A percentile compares a stretch with the other conserved stretches of the same genome.
phyloP scores from a whole-genome alignment of 2,113 vertebrate species.

The Leucopsar rothschildi region DNA sequence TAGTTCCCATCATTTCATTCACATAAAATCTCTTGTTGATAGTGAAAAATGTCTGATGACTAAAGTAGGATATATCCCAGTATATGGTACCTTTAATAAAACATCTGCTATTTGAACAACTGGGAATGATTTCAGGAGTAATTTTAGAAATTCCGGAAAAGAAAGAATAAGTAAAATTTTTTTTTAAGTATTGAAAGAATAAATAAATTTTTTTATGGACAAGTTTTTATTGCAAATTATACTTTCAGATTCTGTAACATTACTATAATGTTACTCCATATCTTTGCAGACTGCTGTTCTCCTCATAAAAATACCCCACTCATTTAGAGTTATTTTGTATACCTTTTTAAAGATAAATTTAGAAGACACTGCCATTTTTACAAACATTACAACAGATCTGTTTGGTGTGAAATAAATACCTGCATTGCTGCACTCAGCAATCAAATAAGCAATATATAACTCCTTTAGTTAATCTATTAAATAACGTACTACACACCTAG shows the following conservation, averaged over 20 bases:
- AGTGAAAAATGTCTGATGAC: not conserved
- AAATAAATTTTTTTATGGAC: not conserved
- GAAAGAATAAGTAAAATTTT: not conserved
- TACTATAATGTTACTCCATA: not conserved
- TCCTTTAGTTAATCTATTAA: not conserved
- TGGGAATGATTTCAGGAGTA: not conserved
- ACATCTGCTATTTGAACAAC: not conserved
- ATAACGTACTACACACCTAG: not conserved
- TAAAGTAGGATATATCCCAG: not conserved
- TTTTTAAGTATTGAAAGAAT: not conserved
- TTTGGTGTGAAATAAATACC: not conserved
- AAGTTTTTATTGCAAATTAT: not conserved
- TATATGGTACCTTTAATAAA: not conserved
- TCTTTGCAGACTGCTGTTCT: not conserved
- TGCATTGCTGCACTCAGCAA: not conserved
- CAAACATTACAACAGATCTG: not conserved
- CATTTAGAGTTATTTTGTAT: not conserved
- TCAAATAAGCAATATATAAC: not conserved
- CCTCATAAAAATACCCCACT: fast-evolving
- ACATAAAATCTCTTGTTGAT: not conserved
- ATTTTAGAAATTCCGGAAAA: not conserved
- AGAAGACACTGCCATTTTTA: not conserved
- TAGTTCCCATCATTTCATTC: not conserved
- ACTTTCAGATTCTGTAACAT: not conserved
- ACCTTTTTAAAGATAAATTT: not conserved